Base-by-base conservation (phyloP, 2,888 invertebrate genomes). In the Bellardia bayeri region DNA sequence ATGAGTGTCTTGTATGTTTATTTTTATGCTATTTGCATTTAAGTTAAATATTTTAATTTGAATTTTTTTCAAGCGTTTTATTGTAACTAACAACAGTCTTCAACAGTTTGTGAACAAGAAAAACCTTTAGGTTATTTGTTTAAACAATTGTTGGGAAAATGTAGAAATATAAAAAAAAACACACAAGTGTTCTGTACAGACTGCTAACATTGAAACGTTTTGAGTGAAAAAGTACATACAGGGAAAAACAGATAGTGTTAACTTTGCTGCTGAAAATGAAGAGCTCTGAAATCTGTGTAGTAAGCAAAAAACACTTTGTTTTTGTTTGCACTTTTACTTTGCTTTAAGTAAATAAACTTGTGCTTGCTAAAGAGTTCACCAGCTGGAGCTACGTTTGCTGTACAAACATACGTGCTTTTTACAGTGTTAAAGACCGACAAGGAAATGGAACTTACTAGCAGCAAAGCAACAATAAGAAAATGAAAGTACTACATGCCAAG, bases 321-420 rank as follows among this genome's bases (percentile, higher is more conserved):
- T 72, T 79, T 84, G 79, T 84, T 79, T 84, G 64, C 79, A 79
- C 72, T 79, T 74, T 84, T 79, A 72, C 66, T 84, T 79, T 79
- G 84, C 61, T 76, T 30, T 63, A 33, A 51, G 82, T 69, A 82
- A 82, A 82, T 71, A 82, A 63, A 69, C 51, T 75, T 54, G 54
- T 6, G 30, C 63, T 23, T 49, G 8, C 61, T 33, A 33, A 76
- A 71, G 61, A 69, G 76, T 69, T 69, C 75, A 82, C 30, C 54
- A 49, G 49, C 61, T 8, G 23, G 0, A 51, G 49, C 56, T 45
- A 51, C 37, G 2, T 45, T 45, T 30, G n/a, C n/a, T 61, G n/a
- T 37, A 45, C 56, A 54, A 49, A 63, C 13, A 69, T 58, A 82
- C 42, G 69, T 69, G 68, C 42, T 58, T n/a, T 61, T 54, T 33